phyloP scores from a whole-genome alignment of 1,140 invertebrate species.

The Philaenus spumarius region DNA sequence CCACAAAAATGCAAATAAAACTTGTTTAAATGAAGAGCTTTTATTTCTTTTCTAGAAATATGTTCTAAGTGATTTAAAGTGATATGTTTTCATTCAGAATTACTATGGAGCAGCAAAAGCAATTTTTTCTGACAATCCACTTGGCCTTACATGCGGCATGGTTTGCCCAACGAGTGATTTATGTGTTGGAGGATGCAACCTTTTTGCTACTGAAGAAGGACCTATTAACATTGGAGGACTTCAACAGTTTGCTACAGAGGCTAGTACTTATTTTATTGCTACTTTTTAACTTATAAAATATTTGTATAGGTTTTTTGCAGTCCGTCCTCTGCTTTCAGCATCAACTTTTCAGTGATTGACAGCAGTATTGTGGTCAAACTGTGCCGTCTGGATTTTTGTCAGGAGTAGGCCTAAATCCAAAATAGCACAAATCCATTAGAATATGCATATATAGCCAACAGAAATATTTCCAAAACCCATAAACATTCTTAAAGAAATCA shows the following conservation, averaged over 20 bases:
- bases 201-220: conserved; percentile 91
- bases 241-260: conserved; percentile 96
- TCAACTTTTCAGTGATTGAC: too few relatives aligned
- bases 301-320: too few relatives aligned
- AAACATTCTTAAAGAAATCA: too few relatives aligned
- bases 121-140: conserved; percentile 95
- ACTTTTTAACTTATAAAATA: too few relatives aligned
- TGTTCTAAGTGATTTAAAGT: neutral
- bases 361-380: too few relatives aligned
- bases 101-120: conserved; percentile 97
- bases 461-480: too few relatives aligned
- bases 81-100: conserved; percentile 53
- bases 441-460: too few relatives aligned
- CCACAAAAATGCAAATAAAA: neutral
- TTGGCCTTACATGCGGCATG: conserved; percentile 97
- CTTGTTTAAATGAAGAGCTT: neutral
- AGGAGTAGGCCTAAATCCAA: too few relatives aligned
- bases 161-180: conserved; percentile 98
- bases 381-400: too few relatives aligned
- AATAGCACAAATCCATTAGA: too few relatives aligned
- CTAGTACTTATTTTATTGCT: too few relatives aligned
- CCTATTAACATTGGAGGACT: conserved; percentile 97
- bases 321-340: too few relatives aligned
- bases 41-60: neutral
- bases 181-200: conserved; percentile 95